Conservation (phyloP, 2,888 invertebrate species). For the Meteorus colon region DNA sequence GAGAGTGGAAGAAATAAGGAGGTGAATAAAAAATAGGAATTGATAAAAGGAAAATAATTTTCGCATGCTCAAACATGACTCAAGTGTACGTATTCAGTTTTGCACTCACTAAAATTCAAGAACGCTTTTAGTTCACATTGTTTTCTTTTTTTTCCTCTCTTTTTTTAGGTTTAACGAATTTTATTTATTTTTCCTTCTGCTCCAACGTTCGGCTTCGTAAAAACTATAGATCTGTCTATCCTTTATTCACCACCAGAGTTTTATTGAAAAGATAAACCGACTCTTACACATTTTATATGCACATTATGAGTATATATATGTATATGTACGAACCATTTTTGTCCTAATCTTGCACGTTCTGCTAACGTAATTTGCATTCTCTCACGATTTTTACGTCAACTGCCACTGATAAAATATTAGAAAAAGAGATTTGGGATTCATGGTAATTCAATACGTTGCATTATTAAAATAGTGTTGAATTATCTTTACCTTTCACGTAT, state of each 20-base stretch:
- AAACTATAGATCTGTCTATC: background rate
- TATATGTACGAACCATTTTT: background rate
- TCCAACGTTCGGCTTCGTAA: background rate
- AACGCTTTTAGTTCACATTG: constrained; percentile 34
- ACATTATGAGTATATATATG: background rate
- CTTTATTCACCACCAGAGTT: background rate
- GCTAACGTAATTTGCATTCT: constrained; percentile 37
- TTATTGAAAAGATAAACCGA: constrained; percentile 31
- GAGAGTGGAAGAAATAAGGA: too few species aligned
- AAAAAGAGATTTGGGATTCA: background rate
- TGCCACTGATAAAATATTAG: background rate
- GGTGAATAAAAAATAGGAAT: too few species aligned
- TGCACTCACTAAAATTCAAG: background rate
- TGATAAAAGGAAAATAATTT: too few species aligned
- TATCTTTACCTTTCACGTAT: background rate
- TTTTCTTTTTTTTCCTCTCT: constrained; percentile 13
- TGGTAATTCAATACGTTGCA: background rate
- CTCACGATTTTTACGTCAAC: background rate
- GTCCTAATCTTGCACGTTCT: constrained; percentile 29
- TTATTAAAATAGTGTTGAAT: background rate
- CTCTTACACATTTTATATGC: background rate
- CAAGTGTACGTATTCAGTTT: constrained; percentile 4
- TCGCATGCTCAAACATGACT: background rate
- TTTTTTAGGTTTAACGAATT: background rate
- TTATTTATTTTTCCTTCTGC: background rate